phyloP scores from a whole-genome alignment of 1,140 invertebrate species.

The Mya arenaria region DNA sequence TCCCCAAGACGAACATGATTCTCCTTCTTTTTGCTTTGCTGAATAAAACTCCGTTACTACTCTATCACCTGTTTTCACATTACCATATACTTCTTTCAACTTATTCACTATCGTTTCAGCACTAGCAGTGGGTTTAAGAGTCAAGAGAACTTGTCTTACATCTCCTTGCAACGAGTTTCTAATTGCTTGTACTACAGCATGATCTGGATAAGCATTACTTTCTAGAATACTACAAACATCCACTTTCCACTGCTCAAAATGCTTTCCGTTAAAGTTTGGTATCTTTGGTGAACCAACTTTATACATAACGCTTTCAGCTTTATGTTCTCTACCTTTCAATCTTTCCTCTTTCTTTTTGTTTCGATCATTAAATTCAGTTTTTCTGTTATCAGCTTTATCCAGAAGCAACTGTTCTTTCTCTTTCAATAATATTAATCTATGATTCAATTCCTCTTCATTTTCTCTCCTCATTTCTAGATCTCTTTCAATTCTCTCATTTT shows the following conservation, averaged over 20 bases:
- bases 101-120: background rate
- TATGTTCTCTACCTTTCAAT: no score
- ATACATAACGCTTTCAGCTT: no score
- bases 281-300: background rate
- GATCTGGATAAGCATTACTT: slow-evolving; percentile 7
- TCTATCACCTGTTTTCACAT: background rate
- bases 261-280: background rate
- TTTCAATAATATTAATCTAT: no score
- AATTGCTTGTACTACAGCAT: background rate
- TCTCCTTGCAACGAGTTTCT: slow-evolving; percentile 2
- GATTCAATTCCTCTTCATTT: no score
- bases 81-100: slow-evolving; percentile 20
- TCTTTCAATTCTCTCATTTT: no score
- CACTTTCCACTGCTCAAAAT: background rate
- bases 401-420: no score
- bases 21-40: background rate
- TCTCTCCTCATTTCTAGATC: no score
- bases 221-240: no score
- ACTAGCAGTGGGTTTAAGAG: slow-evolving; percentile 1
- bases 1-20: slow-evolving; percentile 4
- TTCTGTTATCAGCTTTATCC: no score
- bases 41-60: slow-evolving; percentile 1
- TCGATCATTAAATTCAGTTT: no score
- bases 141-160: slow-evolving; percentile 13
- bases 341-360: no score